phyloP scores from a whole-genome alignment of 2,888 invertebrate genomes.

The Zygothrica quintamaculata region DNA sequence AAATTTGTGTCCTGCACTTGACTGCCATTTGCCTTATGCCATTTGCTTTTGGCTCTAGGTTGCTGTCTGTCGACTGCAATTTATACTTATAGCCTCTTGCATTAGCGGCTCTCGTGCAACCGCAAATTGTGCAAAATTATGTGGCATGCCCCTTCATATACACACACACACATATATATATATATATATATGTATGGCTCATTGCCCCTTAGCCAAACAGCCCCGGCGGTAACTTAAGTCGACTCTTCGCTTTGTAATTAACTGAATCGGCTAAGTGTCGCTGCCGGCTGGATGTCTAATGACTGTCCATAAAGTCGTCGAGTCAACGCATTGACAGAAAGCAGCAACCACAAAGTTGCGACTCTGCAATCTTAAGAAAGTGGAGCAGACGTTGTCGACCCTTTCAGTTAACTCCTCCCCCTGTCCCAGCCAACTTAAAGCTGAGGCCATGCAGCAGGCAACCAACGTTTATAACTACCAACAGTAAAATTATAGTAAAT shows the following conservation, averaged over 20 bases:
- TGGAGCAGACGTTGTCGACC: slow-evolving; percentile 54
- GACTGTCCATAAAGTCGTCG: slow-evolving; percentile 78
- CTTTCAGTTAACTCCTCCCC: background rate
- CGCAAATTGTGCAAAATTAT: slow-evolving; percentile 70
- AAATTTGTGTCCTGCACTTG: slow-evolving; percentile 39
- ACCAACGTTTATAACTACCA: background rate
- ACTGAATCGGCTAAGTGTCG: slow-evolving; percentile 72
- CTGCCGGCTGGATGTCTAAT: slow-evolving; percentile 71
- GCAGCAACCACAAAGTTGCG: slow-evolving; percentile 52
- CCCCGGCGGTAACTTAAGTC: slow-evolving; percentile 32
- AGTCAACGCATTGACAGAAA: slow-evolving; percentile 61
- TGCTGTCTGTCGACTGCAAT: slow-evolving; percentile 20
- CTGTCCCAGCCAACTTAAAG: slow-evolving; percentile 2
- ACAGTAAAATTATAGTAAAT: slow-evolving; percentile 71
- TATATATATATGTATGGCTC: no score
- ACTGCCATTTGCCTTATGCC: slow-evolving; percentile 18
- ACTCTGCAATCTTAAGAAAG: slow-evolving; percentile 61
- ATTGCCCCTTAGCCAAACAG: no score
- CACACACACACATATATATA: no score
- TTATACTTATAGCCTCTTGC: slow-evolving; percentile 15
- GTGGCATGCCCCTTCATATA: slow-evolving; percentile 36
- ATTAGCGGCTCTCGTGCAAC: slow-evolving; percentile 58
- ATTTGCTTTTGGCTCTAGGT: background rate
- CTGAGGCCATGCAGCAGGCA: background rate
- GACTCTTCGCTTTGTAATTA: slow-evolving; percentile 64